Evolutionary conservation across 2,888 invertebrate species (phyloP), one percentile per base, ranked within the genome.

Genomic region (Microplitis manilae): DNA sequence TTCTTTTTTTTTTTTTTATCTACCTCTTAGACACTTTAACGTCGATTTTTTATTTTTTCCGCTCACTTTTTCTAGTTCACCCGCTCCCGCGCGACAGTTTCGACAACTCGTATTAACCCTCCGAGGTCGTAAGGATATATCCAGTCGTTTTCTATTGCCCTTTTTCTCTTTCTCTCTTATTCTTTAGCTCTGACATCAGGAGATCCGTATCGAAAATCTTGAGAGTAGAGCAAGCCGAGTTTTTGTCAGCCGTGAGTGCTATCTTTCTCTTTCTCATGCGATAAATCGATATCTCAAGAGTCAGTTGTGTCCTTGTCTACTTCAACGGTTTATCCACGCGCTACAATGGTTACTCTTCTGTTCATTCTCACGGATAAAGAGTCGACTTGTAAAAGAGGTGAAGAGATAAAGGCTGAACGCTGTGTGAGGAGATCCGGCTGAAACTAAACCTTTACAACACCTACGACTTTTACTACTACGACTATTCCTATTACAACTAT

Each of bases 41-140:
- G 50, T 50, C 50, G 50, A 50, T 50, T 50, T 50, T 50, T 50
- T 50, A 50, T 50, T 50, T 50, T 72, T 60, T 68, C 67, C 67
- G 7, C n/a, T 72, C 30, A 30, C n/a, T 7, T 40, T 61, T 30
- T 50, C 9, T 5, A 50, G 50, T 5, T 72, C 74, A 74, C 67
- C 71, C 74, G 71, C 67, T 65, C 72, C 77, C 40, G 30, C 62
- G 38, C 62, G 38, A 62, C 62, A 62, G 71, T 72, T 62, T 39
- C 79, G 68, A 71, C 77, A 76, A 79, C 78, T 77, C 79, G 68
- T 77, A 80, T 80, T 79, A 80, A 79, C 77, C 76, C 41, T 64
- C 71, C n/a, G 61, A 38, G 71, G 71, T 62, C 62, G 71, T 62
- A 8, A 38, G 71, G 41, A 62, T 71, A 61, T 71, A 50, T 50